Base-by-base conservation (phyloP, 2,888 invertebrate species). In the Drosophila borealis region DNA sequence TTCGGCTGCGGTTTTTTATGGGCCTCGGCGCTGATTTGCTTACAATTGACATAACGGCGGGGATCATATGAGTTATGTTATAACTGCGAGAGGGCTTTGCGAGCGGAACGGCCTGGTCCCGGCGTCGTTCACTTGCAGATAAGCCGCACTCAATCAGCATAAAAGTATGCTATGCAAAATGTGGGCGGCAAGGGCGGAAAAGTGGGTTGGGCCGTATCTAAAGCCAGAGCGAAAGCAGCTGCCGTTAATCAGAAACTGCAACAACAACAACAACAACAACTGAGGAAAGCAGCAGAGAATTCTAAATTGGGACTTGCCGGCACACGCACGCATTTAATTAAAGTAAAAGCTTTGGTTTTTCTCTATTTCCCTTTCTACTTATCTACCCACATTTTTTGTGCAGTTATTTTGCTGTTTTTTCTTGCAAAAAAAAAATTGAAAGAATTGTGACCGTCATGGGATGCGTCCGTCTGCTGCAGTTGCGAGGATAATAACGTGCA, bases 251-350 rank as follows among this genome's bases (percentile, higher is more conserved):
- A 87, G 80, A 71, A 71, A 75, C 57, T 75, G 81, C 76, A 76
- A 53, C 69, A 51, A 13, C 5, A 36, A 8, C 6, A 37, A 37
- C 39, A 53, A 36, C 42, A 49, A 36, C 25, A 48, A 50, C 37
- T 10, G 29, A 4, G 17, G 21, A 51, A 46, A 74, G 60, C 60
- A 66, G 55, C 60, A 70, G 75, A 70, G 68, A 68, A 76, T 70
- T 78, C 80, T 80, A 80, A 85, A 82, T 78, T 85, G 78, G 63
- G 50, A 78, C 67, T 82, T 76, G 57, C 78, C 55, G 49, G 57
- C 76, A 66, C 87, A 83, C 83, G 83, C 83, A 84, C 83, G 84
- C 87, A 83, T 87, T 83, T 83, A 83, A 83, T 83, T 87, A 83
- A 87, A 83, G 87, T 83, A 83, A 83, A 87, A 83, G 83, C 83